These are phyloP conservation scores for Anas bahamensis DNA, from an alignment of 2,797 vertebrate genomes.

Conservation along the genomic window DNA sequence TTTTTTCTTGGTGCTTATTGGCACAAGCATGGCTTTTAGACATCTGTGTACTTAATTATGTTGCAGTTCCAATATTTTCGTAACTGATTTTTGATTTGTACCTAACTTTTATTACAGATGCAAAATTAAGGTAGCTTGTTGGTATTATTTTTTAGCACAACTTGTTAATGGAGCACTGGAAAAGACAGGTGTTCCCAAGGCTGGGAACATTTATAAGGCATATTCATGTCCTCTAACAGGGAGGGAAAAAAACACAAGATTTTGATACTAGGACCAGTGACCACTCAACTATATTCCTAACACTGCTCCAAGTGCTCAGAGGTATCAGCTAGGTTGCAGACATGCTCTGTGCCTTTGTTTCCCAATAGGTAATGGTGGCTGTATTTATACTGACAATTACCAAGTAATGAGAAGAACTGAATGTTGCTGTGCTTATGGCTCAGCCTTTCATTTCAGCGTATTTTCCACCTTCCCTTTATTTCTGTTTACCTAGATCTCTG, in stretches of 20 bases:
- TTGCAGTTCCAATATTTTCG: neutral
- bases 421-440: neutral
- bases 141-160: neutral
- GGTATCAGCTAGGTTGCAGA: neutral
- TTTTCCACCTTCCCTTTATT: neutral
- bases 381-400: neutral
- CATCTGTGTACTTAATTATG: neutral
- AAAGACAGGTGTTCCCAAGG: neutral
- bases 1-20: neutral
- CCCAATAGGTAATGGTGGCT: accelerated
- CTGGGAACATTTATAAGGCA: neutral
- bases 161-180: neutral
- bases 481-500: neutral
- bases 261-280: neutral
- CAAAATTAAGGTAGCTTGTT: neutral
- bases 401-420: neutral
- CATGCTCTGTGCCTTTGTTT: neutral
- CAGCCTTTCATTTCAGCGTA: neutral
- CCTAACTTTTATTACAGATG: neutral
- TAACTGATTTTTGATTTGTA: neutral
- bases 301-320: neutral
- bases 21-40: neutral
- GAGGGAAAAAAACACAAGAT: neutral
- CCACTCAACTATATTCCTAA: neutral
- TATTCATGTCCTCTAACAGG: neutral